A percentile compares a stretch with the other conserved stretches of the same genome.
phyloP scores from a whole-genome alignment of 2,113 vertebrate genomes.

The Tylochromis polylepis region DNA sequence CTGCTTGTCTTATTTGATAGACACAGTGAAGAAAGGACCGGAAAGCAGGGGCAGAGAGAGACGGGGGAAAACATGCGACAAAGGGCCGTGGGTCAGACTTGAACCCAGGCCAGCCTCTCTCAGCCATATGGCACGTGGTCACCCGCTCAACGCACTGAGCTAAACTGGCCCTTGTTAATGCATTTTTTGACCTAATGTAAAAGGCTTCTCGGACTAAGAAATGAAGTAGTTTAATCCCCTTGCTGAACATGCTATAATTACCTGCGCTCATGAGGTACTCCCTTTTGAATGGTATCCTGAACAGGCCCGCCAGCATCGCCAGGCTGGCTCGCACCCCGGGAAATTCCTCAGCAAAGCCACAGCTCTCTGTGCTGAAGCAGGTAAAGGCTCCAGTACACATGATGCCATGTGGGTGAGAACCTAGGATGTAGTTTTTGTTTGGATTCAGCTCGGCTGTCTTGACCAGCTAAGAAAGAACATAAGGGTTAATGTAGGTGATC shows the following conservation, averaged over 20 bases:
- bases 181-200: not conserved
- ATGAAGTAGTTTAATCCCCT: not conserved
- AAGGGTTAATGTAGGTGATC: not conserved
- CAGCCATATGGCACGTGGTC: too few relatives aligned
- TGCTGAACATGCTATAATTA: conserved; percentile 20
- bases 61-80: too few relatives aligned
- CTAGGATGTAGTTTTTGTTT: conserved; percentile 76
- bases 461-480: conserved; percentile 68
- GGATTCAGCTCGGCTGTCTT: conserved; percentile 75
- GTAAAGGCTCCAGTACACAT: conserved; percentile 59
- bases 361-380: conserved; percentile 70
- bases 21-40: too few relatives aligned
- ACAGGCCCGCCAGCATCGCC: conserved; percentile 57
- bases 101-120: too few relatives aligned
- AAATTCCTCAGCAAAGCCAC: conserved; percentile 61
- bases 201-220: not conserved
- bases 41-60: too few relatives aligned
- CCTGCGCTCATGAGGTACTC: conserved; percentile 74
- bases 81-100: too few relatives aligned
- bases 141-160: too few relatives aligned
- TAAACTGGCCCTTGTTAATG: too few relatives aligned
- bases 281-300: conserved; percentile 69
- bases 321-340: conserved; percentile 61
- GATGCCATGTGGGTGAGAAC: conserved; percentile 80
- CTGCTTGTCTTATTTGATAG: too few relatives aligned